These are phyloP conservation scores for Craseonycteris thonglongyai DNA, from an alignment of 2,113 vertebrate species.

Conservation along the genomic window DNA sequence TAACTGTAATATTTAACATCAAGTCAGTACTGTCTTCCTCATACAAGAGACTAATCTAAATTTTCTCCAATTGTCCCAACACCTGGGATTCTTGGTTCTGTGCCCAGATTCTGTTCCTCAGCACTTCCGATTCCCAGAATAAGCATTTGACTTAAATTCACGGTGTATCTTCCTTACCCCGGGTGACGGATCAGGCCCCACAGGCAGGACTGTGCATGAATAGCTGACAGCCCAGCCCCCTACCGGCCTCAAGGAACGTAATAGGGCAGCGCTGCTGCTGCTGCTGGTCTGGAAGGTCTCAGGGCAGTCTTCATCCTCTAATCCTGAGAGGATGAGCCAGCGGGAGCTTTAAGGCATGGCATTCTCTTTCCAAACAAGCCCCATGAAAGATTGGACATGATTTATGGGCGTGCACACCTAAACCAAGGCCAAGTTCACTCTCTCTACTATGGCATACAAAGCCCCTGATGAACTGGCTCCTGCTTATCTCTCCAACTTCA, in stretches of 20 bases:
- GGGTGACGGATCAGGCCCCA: not conserved
- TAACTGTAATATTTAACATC: not conserved
- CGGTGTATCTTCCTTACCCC: not conserved
- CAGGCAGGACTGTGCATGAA: not conserved
- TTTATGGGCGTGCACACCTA: not conserved
- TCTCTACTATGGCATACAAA: not conserved
- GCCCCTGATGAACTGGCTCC: not conserved
- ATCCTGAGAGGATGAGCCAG: not conserved
- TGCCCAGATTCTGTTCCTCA: not conserved
- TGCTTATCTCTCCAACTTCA: not conserved
- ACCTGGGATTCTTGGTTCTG: not conserved
- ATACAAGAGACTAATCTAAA: not conserved
- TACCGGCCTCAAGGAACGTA: accelerated
- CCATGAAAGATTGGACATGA: not conserved
- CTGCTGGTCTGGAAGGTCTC: not conserved
- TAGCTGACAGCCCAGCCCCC: accelerated
- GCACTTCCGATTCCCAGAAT: not conserved
- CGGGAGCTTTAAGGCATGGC: no score
- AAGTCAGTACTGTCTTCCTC: not conserved
- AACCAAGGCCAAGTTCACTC: not conserved
- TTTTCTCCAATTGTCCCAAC: not conserved
- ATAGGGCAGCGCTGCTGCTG: no score
- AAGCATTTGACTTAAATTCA: not conserved
- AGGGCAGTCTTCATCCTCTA: not conserved
- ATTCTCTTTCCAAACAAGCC: not conserved